Evolutionary conservation across 2,113 vertebrate genomes (phyloP).

Genomic region (Calyptomena viridis): DNA sequence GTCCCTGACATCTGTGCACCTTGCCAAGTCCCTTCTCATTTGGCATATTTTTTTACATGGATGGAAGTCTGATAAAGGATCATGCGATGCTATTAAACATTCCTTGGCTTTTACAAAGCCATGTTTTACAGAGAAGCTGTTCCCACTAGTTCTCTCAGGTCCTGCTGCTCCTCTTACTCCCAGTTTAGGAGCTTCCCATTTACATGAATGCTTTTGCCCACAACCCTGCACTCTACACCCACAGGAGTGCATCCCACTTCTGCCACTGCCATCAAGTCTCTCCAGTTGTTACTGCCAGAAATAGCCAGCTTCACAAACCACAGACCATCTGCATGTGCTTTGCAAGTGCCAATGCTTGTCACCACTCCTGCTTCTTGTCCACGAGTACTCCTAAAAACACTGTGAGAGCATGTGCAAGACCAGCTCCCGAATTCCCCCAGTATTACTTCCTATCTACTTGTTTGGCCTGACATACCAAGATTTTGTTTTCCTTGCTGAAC

Average conservation of each 20-base stretch:
- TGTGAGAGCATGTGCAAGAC: accelerated
- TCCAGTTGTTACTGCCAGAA: neutral
- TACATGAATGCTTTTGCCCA: neutral
- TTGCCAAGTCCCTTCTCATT: neutral
- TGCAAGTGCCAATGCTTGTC: neutral
- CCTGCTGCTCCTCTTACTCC: neutral
- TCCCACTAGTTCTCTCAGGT: neutral
- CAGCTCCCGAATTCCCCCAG: neutral
- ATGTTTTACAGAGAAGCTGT: neutral
- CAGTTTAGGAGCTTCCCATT: accelerated
- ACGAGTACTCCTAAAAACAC: neutral
- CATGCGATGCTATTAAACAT: accelerated
- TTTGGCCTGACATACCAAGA: neutral
- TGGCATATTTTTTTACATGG: neutral
- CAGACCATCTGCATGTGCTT: accelerated
- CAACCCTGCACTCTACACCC: neutral
- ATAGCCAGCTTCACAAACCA: neutral
- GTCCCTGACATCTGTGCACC: accelerated
- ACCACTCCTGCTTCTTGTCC: neutral
- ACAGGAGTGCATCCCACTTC: neutral
- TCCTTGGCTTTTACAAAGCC: neutral
- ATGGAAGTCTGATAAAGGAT: neutral
- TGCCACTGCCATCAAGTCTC: neutral
- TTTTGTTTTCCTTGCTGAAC: neutral
- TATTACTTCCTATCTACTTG: neutral